A percentile compares a stretch with the other conserved stretches of the same genome.
Conservation (phyloP, 2,888 invertebrate genomes). For the Aelia acuminata region DNA sequence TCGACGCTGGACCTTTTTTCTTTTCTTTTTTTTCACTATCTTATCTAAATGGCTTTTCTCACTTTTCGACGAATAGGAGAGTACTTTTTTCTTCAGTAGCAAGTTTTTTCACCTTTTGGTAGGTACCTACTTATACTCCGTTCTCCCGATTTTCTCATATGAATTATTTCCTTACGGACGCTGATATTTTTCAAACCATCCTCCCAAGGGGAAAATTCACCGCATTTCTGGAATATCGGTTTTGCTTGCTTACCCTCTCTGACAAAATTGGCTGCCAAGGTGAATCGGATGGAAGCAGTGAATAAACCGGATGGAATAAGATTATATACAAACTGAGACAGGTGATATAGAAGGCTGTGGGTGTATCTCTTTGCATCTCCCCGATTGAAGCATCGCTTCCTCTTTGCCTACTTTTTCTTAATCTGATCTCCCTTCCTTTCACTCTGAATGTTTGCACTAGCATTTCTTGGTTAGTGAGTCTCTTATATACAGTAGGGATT, state of each 20-base stretch:
- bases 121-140: background rate
- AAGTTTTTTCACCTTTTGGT: background rate
- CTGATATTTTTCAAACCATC: background rate
- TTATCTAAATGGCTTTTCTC: background rate
- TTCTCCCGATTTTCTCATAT: background rate
- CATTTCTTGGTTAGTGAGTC: background rate
- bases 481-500: background rate
- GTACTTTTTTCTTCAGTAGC: background rate
- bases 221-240: background rate
- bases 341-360: background rate
- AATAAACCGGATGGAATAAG: slow-evolving; percentile 18
- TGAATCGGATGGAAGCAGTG: slow-evolving; percentile 20
- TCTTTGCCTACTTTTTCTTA: slow-evolving; percentile 8
- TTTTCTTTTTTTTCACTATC: background rate
- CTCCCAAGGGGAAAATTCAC: background rate
- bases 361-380: background rate
- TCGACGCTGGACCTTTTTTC: background rate
- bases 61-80: background rate
- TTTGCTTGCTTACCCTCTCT: too few species aligned
- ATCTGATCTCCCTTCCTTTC: background rate
- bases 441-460: background rate
- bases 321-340: slow-evolving; percentile 31
- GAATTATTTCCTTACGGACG: background rate
- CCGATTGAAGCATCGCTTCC: background rate
- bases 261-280: slow-evolving; percentile 21